Conservation (phyloP, 2,113 vertebrate species). For the Leiothrix lutea region DNA sequence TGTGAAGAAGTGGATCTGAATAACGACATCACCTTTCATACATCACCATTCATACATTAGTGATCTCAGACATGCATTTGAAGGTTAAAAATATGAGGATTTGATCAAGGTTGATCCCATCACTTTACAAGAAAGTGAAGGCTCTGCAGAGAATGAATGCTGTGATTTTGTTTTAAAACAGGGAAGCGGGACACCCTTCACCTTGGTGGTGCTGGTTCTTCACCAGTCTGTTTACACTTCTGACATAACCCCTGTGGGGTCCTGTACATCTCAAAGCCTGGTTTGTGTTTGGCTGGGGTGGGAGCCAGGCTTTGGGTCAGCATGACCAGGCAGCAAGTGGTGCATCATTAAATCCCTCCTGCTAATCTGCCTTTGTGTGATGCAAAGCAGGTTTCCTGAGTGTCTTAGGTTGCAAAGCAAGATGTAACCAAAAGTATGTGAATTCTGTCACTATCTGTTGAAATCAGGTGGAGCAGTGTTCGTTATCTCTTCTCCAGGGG, state of each 20-base stretch:
- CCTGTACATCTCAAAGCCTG: neutral
- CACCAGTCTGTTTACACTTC: neutral
- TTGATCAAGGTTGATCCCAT: no score
- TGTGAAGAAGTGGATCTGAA: neutral
- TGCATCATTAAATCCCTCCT: neutral
- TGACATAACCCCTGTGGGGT: accelerated
- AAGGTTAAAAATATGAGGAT: neutral
- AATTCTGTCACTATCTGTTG: neutral
- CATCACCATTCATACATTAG: neutral
- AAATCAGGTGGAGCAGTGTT: neutral
- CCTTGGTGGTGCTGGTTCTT: neutral
- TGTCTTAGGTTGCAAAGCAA: neutral
- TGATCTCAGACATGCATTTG: accelerated
- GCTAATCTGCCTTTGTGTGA: accelerated
- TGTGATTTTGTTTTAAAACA: neutral
- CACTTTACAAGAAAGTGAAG: neutral
- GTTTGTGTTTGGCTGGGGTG: neutral
- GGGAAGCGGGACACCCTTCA: neutral
- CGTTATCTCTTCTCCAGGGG: neutral
- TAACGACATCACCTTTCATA: no score
- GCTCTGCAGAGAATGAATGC: neutral
- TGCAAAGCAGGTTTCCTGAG: neutral
- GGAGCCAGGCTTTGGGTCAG: neutral
- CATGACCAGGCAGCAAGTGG: accelerated
- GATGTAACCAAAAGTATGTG: neutral